A percentile compares a stretch with the other conserved stretches of the same genome.
Evolutionary conservation across 2,797 vertebrate genomes (phyloP).

Genomic region (Distichodus sexfasciatus): DNA sequence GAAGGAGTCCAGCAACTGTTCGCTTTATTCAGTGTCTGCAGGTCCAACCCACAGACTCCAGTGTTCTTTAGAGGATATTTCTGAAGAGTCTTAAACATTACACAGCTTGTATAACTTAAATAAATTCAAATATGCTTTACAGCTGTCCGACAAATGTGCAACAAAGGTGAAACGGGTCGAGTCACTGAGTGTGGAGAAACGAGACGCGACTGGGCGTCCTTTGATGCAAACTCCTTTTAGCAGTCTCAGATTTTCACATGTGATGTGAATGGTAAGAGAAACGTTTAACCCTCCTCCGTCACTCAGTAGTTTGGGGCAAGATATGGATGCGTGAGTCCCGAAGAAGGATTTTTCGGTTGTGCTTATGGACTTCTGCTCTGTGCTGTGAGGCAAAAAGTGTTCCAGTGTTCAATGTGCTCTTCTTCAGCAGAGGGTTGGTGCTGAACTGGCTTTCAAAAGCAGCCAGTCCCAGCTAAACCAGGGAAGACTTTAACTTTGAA

Average conservation of each 20-base stretch:
- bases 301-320: constrained; percentile 52
- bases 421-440: constrained; percentile 34
- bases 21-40: background rate
- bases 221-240: background rate
- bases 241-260: constrained; percentile 51
- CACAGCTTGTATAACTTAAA: background rate
- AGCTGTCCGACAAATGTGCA: constrained; percentile 57
- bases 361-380: constrained; percentile 65
- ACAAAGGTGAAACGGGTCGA: constrained; percentile 44
- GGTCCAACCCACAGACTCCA: constrained; percentile 3
- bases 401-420: constrained; percentile 45
- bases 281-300: background rate
- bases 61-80: constrained; percentile 13
- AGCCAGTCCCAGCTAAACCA: constrained; percentile 26
- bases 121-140: constrained; percentile 9
- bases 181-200: constrained; percentile 4
- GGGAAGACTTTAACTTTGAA: constrained; percentile 57
- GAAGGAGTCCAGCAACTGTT: background rate
- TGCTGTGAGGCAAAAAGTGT: constrained; percentile 53
- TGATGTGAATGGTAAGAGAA: constrained; percentile 24
- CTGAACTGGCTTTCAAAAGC: constrained; percentile 46
- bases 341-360: no score
- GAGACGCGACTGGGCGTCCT: constrained; percentile 54
- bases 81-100: background rate
- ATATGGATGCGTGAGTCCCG: constrained; percentile 62